These are phyloP conservation scores for Caenorhabditis angaria DNA, from an alignment of 2,888 invertebrate species.

Conservation along the genomic window DNA sequence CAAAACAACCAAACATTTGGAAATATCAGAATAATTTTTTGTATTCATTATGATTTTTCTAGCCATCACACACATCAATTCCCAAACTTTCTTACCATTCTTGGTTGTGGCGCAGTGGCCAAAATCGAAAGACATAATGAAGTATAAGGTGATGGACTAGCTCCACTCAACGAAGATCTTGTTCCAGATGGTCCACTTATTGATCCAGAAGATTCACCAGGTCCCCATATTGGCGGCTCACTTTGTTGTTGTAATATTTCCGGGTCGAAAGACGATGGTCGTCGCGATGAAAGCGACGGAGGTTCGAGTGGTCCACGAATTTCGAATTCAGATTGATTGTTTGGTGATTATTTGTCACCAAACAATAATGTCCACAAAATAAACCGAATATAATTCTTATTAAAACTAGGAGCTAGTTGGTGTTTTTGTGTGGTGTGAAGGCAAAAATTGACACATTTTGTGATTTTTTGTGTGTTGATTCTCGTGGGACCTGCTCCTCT, in stretches of 20 bases:
- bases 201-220: conserved; percentile 27
- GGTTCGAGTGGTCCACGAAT: conserved; percentile 33
- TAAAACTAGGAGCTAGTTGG: conserved; percentile 22
- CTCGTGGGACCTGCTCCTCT: conserved; percentile 38
- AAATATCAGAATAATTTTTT: too few relatives aligned
- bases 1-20: too few relatives aligned
- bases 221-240: conserved; percentile 36
- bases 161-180: conserved; percentile 17
- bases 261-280: conserved; percentile 37
- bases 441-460: conserved; percentile 41
- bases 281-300: conserved; percentile 9
- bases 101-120: conserved; percentile 36
- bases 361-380: not conserved
- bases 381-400: not conserved
- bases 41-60: too few relatives aligned
- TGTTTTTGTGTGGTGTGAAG: conserved; percentile 19
- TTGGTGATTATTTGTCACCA: too few relatives aligned
- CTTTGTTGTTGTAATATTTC: conserved; percentile 25
- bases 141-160: conserved; percentile 39
- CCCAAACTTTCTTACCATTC: conserved; percentile 32
- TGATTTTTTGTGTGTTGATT: conserved; percentile 30
- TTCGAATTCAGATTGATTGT: not conserved
- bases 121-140: conserved; percentile 41
- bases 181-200: conserved; percentile 7
- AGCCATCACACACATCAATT: not conserved